Evolutionary conservation across 2,888 invertebrate genomes (phyloP), one percentile per base, ranked within the genome.

Genomic region (Nemurella pictetii): DNA sequence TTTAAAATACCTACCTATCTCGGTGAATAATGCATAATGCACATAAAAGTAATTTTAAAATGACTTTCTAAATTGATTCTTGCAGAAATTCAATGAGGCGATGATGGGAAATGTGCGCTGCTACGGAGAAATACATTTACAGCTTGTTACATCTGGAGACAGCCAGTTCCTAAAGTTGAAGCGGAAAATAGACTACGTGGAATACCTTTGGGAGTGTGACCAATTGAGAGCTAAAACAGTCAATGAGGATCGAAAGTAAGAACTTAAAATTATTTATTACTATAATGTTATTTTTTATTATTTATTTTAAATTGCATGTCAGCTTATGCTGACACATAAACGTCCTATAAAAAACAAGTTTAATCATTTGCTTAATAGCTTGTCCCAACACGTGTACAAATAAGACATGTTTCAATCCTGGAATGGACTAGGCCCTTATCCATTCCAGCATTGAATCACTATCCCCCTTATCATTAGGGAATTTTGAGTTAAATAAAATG

Each of bases 101-200:
- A 27, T 80, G 9, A 32, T 84, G 73, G 84, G 80, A 27, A 85
- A 85, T 72, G 30, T 85, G 9, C 85, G 85, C 7, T 80, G 29
- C 26, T 84, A 85, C 36, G 85, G 27, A 20, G 84, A 85, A 30
- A 15, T 85, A 9, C 77, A 84, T 29, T 30, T 78, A 4, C 83
- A 85, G 9, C 73, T 85, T 3, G 15, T 74, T 12, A 9, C 80
- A 27, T 30, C 30, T 1, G 83, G 83, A 55, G 82, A 73, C 15
- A 73, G 74, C 4, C 25, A 82, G 15, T 29, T 72, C 9, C 82
- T 72, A 4, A 12, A 72, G 7, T 27, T 72, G 15, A 72, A 29
- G 25, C 26, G 29, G 2, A 55, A 28, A 72, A 26, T 82, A 5
- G 55, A 82, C 27, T 26, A 29, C 5, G 9, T 82, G 29, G 29